These are phyloP conservation scores for Parnassius apollo DNA, from an alignment of 2,888 invertebrate species.

Conservation along the genomic window DNA sequence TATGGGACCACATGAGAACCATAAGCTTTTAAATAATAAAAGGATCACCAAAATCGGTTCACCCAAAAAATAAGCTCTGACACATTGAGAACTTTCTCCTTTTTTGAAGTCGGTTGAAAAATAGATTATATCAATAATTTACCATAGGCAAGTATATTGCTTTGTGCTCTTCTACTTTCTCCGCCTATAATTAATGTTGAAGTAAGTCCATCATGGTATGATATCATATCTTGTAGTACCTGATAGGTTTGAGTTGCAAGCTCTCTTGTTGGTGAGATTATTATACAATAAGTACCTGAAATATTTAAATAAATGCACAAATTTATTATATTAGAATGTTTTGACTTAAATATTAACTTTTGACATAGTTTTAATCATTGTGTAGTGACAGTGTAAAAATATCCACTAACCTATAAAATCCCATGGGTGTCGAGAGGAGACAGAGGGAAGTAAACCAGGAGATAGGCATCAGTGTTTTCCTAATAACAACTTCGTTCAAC, in stretches of 20 bases:
- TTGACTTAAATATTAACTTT: background rate
- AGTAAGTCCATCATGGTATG: slow-evolving; percentile 88
- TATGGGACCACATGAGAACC: too few species aligned
- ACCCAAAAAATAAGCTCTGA: too few species aligned
- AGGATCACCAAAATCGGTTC: too few species aligned
- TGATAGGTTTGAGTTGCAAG: slow-evolving; percentile 97
- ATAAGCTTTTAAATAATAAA: too few species aligned
- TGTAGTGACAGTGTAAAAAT: too few species aligned
- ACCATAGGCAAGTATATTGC: slow-evolving; percentile 90
- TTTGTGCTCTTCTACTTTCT: slow-evolving; percentile 92
- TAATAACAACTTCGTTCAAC: too few species aligned
- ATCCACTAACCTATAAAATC: too few species aligned
- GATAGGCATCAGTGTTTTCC: too few species aligned
- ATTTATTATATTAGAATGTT: slow-evolving; percentile 7
- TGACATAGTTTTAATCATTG: too few species aligned
- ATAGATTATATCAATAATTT: slow-evolving; percentile 21
- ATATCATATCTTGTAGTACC: slow-evolving; percentile 92
- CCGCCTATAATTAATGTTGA: slow-evolving; percentile 97
- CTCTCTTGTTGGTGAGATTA: slow-evolving; percentile 97
- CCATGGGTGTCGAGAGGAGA: too few species aligned
- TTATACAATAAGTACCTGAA: slow-evolving; percentile 90
- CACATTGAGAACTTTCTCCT: too few species aligned
- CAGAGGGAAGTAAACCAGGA: too few species aligned
- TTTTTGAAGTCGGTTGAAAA: background rate
- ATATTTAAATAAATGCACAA: slow-evolving; percentile 9